Evolutionary conservation across 2,113 vertebrate genomes (phyloP).

Genomic region (Bambusicola thoracicus): DNA sequence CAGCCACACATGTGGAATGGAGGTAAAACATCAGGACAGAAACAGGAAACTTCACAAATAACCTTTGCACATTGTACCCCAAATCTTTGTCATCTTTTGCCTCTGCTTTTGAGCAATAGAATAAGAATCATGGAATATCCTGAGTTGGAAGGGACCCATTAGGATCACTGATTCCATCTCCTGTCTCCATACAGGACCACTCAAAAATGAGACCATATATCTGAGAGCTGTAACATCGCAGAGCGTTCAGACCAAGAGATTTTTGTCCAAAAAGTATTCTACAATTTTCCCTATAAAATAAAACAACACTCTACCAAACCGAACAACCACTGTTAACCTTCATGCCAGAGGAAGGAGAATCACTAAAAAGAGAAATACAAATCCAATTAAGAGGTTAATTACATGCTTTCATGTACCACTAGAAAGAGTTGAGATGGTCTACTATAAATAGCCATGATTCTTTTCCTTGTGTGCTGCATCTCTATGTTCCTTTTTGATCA

Average conservation of each 20-base stretch:
- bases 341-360: not conserved
- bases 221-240: not conserved
- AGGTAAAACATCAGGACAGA: not conserved
- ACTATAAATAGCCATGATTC: not conserved
- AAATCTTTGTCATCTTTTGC: not conserved
- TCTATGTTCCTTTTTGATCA: not conserved
- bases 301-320: not conserved
- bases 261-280: not conserved
- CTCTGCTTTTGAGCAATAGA: not conserved
- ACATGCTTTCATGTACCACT: not conserved
- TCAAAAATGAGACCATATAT: no score
- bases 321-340: not conserved
- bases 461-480: not conserved
- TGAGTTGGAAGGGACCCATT: no score
- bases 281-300: not conserved
- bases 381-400: not conserved
- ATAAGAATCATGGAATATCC: no score
- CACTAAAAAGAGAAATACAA: not conserved
- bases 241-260: not conserved
- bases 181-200: no score
- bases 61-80: not conserved
- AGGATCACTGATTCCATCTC: no score
- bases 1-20: fast-evolving
- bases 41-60: not conserved
- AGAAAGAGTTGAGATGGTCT: not conserved